These are phyloP conservation scores for Tineola bisselliella DNA, from an alignment of 2,888 invertebrate genomes.

Conservation along the genomic window DNA sequence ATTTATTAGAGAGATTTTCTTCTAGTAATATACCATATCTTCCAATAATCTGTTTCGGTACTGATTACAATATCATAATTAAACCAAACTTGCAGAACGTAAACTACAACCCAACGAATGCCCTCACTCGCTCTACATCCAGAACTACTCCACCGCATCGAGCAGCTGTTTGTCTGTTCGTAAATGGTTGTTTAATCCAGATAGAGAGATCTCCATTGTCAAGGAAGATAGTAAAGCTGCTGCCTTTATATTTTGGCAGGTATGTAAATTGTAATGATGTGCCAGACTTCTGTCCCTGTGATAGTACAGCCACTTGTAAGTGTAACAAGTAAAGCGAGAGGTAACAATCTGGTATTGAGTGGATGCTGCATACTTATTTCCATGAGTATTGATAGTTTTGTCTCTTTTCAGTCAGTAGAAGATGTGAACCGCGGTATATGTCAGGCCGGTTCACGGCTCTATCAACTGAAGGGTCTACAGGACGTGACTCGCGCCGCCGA, in stretches of 20 bases:
- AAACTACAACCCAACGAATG: constrained; percentile 93
- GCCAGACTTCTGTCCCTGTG: no score
- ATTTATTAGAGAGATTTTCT: no score
- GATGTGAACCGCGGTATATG: constrained; percentile 95
- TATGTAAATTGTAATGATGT: no score
- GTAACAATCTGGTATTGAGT: no score
- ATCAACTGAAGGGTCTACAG: constrained; percentile 96
- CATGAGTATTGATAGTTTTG: background rate
- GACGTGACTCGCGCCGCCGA: constrained; percentile 82
- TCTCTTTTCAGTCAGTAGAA: constrained; percentile 77
- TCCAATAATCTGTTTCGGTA: no score
- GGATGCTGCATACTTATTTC: no score
- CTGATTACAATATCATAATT: no score
- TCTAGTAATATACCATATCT: no score
- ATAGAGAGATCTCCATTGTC: constrained; percentile 67
- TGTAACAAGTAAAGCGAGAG: no score
- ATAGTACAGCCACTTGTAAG: no score
- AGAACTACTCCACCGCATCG: constrained; percentile 98
- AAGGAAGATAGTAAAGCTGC: constrained; percentile 77
- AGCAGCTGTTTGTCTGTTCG: constrained; percentile 91
- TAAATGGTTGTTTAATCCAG: constrained; percentile 85
- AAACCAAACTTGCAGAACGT: constrained; percentile 75
- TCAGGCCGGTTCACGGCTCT: constrained; percentile 88
- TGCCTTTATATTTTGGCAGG: constrained; percentile 90
- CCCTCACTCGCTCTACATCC: constrained; percentile 97